Percentiles rank a stretch among this genome's conserved stretches.
Evolutionary conservation across 2,113 vertebrate species (phyloP).

Genomic region (Coregonus clupeaformis): DNA sequence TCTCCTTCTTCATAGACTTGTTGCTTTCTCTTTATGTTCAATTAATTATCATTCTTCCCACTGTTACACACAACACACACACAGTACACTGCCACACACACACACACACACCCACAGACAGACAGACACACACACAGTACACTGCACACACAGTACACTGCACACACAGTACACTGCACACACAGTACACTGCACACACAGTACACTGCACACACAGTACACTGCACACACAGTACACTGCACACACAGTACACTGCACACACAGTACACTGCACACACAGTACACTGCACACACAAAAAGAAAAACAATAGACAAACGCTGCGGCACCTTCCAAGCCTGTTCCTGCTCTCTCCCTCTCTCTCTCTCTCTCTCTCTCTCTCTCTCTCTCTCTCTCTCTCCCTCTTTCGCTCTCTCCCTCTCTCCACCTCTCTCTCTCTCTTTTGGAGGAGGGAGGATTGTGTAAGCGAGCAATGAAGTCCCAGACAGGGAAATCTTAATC

Average conservation of each 20-base stretch:
- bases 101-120: neutral
- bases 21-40: slow-evolving; percentile 17
- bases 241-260: too few species aligned
- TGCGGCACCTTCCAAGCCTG: neutral
- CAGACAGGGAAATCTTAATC: slow-evolving; percentile 54
- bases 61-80: too few species aligned
- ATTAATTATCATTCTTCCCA: slow-evolving; percentile 13
- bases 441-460: slow-evolving; percentile 37
- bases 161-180: too few species aligned
- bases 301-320: neutral
- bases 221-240: too few species aligned
- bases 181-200: too few species aligned
- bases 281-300: neutral
- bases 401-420: too few species aligned
- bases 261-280: too few species aligned
- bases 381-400: too few species aligned
- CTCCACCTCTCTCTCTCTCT: neutral
- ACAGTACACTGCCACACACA: too few species aligned
- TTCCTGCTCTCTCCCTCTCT: neutral
- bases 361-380: too few species aligned
- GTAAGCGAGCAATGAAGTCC: slow-evolving; percentile 44
- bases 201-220: too few species aligned
- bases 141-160: too few species aligned
- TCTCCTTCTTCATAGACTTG: slow-evolving; percentile 4
- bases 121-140: neutral